Evolutionary conservation across 2,797 vertebrate species (phyloP).

Genomic region (Chaenodraco wilsoni): DNA sequence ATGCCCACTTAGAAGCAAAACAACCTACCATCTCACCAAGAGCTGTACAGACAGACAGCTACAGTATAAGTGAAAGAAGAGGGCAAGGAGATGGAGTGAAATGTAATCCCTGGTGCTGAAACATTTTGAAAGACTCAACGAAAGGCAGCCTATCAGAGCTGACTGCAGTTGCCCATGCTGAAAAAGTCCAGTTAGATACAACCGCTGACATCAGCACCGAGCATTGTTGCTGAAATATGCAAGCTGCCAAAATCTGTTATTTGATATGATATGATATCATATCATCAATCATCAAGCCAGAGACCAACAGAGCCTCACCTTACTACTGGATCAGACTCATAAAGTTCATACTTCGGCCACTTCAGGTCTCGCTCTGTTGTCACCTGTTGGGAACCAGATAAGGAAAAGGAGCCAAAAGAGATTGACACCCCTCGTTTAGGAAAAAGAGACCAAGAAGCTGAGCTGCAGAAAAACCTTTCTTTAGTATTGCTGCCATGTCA

Average conservation of each 20-base stretch:
- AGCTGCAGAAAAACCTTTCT: no score
- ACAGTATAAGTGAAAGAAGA: constrained; percentile 15
- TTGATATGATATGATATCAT: no score
- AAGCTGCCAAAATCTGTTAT: constrained; percentile 25
- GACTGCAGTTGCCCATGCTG: constrained; percentile 29
- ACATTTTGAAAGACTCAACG: constrained; percentile 22
- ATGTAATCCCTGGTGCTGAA: constrained; percentile 18
- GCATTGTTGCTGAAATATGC: constrained; percentile 33
- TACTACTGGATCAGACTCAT: not conserved
- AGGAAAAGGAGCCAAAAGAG: no score
- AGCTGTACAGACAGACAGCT: not conserved
- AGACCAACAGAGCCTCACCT: not conserved
- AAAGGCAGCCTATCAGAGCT: constrained; percentile 24
- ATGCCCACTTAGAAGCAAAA: not conserved
- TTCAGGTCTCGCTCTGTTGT: not conserved
- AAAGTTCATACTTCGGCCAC: not conserved
- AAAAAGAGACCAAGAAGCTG: no score
- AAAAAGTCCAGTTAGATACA: constrained; percentile 40
- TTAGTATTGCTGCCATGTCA: no score
- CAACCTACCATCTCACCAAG: constrained; percentile 8
- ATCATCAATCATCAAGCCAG: not conserved
- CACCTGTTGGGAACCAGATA: not conserved
- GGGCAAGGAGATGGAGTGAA: constrained; percentile 16
- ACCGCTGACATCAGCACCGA: constrained; percentile 45
- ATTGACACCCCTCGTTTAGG: no score